phyloP scores from a whole-genome alignment of 2,113 vertebrate species.

The Melanocharis versteri region DNA sequence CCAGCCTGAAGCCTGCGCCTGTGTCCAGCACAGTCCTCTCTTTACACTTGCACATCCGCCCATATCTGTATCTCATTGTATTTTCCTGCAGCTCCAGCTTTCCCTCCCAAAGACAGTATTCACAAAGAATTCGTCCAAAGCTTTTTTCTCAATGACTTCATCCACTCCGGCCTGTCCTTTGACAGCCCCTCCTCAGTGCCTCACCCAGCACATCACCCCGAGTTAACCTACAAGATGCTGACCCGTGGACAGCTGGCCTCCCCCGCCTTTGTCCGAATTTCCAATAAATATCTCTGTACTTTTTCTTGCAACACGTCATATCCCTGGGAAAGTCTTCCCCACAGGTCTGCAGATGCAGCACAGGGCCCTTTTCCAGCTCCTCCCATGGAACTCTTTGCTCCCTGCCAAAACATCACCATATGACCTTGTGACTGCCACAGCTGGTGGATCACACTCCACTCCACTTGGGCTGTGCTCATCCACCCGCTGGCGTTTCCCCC shows the following conservation, averaged over 20 bases:
- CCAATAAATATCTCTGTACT: neutral
- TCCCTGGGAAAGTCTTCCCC: neutral
- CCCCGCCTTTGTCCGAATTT: neutral
- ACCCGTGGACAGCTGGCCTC: neutral
- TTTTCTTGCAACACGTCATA: neutral
- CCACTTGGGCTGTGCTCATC: neutral
- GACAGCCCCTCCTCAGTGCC: neutral
- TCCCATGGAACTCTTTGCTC: neutral
- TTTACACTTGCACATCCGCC: neutral
- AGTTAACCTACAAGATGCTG: neutral
- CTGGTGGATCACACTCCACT: neutral
- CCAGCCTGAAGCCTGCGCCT: neutral
- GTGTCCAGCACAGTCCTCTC: conserved; percentile 7
- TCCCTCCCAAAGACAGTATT: conserved; percentile 41
- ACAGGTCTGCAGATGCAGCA: neutral
- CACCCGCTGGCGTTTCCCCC: fast-evolving
- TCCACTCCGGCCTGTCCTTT: neutral
- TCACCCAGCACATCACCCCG: neutral
- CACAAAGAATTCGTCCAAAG: conserved; percentile 1
- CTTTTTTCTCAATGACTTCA: conserved; percentile 36
- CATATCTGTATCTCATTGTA: neutral
- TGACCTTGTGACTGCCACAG: neutral
- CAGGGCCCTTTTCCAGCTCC: neutral
- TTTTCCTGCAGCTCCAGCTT: neutral
- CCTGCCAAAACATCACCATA: neutral